Base-by-base conservation (phyloP, 2,797 vertebrate species). In the Anas bahamensis region DNA sequence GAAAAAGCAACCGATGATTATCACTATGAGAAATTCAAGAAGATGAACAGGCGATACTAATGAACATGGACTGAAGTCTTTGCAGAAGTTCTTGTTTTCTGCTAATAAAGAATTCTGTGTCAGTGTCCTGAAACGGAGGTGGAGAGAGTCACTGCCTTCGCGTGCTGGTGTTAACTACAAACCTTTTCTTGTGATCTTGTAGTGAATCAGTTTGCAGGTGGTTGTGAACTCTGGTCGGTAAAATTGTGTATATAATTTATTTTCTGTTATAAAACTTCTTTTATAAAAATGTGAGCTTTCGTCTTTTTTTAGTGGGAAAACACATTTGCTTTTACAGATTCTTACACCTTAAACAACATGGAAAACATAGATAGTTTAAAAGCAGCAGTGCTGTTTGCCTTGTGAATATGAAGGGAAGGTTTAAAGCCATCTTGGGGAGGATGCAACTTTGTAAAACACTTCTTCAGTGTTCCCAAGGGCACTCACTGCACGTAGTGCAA, bases 11-110 rank as follows among this genome's bases (percentile, higher is more conserved):
- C 99, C 0, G 99, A 99, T 39, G 99, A 99, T 95, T 99, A 99
- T 94, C 99, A 99, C 94, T 99, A 99, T 29, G 99, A 99, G 97
- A 99, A 99, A 94, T 99, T 99, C 96, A 99, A 99, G 98, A 99
- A 99, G 98, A 99, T 99, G 99, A 99, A 99, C 86, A 97, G 99
- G 35, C 94, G 99, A 91, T 99, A 99, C 22, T 86, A 71, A 88
- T 28, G 46, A 17, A 11, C 0, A 0, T 35, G 65, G 74, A 37
- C 29, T 18, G 42, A 66, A 85, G n/a, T 2, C 41, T 69, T 42
- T 63, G 59, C 63, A 52, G 29, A 52, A 59, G 22, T 29, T 64
- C 59, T 44, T 22, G 6, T 46, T 83, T 89, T 75, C 52, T 4
- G 3, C 23, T 31, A 23, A 6, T 26, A 29, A 59, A 35, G n/a